Evolutionary conservation across 2,888 invertebrate species (phyloP).

Genomic region (Tortrix viridana): DNA sequence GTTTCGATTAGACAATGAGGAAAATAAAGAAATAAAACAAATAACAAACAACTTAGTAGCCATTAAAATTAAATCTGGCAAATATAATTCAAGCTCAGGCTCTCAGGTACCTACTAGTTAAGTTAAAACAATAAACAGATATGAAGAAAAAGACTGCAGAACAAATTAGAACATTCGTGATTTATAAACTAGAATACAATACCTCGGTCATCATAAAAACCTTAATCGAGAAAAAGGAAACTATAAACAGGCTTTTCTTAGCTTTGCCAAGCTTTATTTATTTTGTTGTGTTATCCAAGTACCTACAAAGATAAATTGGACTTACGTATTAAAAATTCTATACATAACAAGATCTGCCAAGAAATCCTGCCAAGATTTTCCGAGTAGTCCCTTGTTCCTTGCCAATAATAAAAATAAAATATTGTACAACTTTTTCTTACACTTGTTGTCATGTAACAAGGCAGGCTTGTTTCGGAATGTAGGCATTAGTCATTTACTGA

Average conservation of each 20-base stretch:
- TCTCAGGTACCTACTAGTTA: no score
- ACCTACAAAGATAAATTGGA: conserved; percentile 50
- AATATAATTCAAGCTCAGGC: no score
- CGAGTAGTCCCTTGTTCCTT: conserved; percentile 48
- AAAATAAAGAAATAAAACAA: no score
- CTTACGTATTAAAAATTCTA: conserved; percentile 54
- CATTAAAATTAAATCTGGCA: no score
- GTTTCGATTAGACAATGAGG: no score
- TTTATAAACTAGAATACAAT: neutral
- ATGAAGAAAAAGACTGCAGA: no score
- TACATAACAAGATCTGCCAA: conserved; percentile 57
- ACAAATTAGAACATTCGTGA: no score
- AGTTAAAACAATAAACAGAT: no score
- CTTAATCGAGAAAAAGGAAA: conserved; percentile 7
- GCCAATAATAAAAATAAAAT: conserved; percentile 58
- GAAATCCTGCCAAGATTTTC: conserved; percentile 62
- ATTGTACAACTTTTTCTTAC: conserved; percentile 31
- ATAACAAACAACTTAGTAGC: no score
- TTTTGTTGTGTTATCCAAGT: conserved; percentile 27
- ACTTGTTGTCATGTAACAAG: conserved; percentile 21
- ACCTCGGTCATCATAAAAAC: neutral
- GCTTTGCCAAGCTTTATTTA: conserved; percentile 31
- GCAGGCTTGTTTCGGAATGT: neutral
- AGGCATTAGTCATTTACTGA: no score
- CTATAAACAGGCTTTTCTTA: conserved; percentile 9